Evolutionary conservation across 2,888 invertebrate genomes (phyloP).

Genomic region (Trisateles emortualis): DNA sequence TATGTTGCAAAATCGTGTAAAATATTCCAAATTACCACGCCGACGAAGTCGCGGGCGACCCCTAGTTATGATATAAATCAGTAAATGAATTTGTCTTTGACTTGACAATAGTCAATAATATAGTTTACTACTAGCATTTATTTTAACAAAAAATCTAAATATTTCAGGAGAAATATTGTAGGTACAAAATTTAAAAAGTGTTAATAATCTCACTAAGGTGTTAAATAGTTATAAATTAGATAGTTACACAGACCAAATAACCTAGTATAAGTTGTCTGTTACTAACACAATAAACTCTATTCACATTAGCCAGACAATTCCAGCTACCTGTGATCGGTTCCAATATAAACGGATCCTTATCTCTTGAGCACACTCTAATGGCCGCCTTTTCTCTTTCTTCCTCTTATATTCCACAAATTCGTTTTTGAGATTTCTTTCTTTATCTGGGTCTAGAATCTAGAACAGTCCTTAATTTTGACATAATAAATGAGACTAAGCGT

Average conservation of each 20-base stretch:
- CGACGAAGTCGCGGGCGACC: no score
- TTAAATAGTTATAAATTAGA: neutral
- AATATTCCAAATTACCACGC: no score
- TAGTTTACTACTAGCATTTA: no score
- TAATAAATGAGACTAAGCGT: neutral
- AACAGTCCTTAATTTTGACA: neutral
- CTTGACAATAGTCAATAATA: no score
- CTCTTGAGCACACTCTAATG: slow-evolving; percentile 3
- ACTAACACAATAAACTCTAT: neutral
- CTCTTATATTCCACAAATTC: slow-evolving; percentile 1
- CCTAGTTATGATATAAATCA: no score
- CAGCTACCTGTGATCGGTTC: neutral
- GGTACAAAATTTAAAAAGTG: neutral
- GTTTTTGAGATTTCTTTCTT: neutral
- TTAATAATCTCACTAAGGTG: neutral
- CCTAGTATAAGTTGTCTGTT: neutral
- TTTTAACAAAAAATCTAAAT: no score
- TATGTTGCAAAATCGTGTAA: no score
- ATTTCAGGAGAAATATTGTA: no score
- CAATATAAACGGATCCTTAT: slow-evolving; percentile 1
- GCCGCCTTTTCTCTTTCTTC: neutral
- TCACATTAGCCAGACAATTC: neutral
- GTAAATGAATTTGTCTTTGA: no score
- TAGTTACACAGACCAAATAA: neutral
- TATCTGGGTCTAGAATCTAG: slow-evolving; percentile 2